phyloP scores from a whole-genome alignment of 2,888 invertebrate genomes.

The Apodemia hepburni region DNA sequence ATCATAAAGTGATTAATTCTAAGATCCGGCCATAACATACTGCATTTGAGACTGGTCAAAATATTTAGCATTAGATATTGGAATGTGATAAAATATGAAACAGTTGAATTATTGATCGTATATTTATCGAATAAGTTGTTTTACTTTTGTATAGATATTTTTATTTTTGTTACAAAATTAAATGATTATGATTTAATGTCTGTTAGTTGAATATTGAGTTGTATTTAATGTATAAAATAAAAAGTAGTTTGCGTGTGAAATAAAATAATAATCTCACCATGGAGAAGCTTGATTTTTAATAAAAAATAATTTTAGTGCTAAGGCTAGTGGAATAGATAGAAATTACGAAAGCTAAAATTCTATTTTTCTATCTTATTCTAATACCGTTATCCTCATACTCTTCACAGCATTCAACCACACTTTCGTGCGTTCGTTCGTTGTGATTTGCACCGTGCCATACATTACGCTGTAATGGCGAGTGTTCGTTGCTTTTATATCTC shows the following conservation, averaged over 20 bases:
- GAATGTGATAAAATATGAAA: conserved; percentile 11
- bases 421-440: too few species aligned
- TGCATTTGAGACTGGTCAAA: conserved; percentile 20
- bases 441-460: too few species aligned
- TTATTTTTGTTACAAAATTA: conserved; percentile 20
- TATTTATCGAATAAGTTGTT: conserved; percentile 14
- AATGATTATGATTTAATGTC: conserved; percentile 4
- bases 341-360: too few species aligned
- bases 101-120: conserved; percentile 16
- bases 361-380: too few species aligned
- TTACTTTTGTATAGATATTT: conserved; percentile 18
- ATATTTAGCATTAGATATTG: conserved; percentile 9
- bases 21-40: too few species aligned
- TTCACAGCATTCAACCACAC: too few species aligned
- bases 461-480: too few species aligned
- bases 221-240: background rate
- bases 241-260: background rate
- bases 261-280: background rate
- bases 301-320: background rate
- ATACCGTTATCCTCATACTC: too few species aligned
- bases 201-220: background rate
- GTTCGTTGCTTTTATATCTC: too few species aligned
- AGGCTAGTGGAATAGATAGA: too few species aligned
- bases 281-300: background rate
- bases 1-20: too few species aligned